phyloP scores from a whole-genome alignment of 2,888 invertebrate species.

The Sarcophaga carnaria region DNA sequence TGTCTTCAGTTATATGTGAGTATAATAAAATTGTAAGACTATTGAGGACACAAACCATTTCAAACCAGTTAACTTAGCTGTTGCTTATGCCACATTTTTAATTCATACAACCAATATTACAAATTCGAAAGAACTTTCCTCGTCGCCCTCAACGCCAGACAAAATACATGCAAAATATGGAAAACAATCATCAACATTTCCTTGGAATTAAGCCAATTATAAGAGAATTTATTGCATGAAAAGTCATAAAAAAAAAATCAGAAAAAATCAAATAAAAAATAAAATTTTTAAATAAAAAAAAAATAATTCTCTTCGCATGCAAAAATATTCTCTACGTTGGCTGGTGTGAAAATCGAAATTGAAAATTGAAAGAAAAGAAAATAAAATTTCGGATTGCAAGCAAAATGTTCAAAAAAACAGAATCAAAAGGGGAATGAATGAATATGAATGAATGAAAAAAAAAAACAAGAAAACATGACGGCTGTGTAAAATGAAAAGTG shows the following conservation, averaged over 20 bases:
- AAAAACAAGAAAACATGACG: too few relatives aligned
- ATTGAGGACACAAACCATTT: too few relatives aligned
- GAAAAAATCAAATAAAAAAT: too few relatives aligned
- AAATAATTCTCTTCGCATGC: conserved; percentile 41
- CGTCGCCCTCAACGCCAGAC: background rate
- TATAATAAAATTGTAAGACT: too few relatives aligned
- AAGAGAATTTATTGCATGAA: conserved; percentile 52
- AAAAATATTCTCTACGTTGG: conserved; percentile 52
- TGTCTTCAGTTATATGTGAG: too few relatives aligned
- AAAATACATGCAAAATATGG: background rate
- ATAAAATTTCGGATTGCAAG: background rate
- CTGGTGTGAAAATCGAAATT: conserved; percentile 58
- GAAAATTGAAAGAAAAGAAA: background rate
- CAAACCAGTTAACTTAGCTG: too few relatives aligned
- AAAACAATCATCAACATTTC: conserved; percentile 49
- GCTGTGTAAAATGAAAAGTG: background rate
- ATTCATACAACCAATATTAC: too few relatives aligned
- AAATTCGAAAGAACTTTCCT: background rate
- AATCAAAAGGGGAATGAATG: background rate
- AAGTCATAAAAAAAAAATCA: background rate
- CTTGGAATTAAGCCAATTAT: conserved; percentile 62
- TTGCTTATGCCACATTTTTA: too few relatives aligned
- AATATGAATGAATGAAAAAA: background rate
- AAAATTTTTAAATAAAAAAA: too few relatives aligned
- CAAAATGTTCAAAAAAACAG: background rate